Evolutionary conservation across 2,797 vertebrate species (phyloP).

Genomic region (Aulostomus chinensis): DNA sequence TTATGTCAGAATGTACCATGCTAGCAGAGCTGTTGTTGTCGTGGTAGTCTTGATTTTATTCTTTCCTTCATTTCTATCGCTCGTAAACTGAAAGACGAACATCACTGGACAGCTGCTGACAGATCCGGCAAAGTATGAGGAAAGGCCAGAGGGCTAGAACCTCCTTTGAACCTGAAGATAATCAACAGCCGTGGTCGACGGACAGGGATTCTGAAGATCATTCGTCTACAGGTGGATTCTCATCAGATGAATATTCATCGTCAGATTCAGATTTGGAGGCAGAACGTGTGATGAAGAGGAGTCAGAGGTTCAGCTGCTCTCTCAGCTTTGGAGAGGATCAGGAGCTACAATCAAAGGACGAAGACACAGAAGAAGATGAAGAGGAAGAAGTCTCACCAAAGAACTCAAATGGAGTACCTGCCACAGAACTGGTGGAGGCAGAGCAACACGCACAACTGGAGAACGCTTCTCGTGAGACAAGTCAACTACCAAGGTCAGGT

Average conservation of each 20-base stretch:
- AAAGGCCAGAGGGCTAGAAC: constrained; percentile 53
- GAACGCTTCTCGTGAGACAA: constrained; percentile 7
- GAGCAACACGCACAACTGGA: constrained; percentile 6
- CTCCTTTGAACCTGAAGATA: constrained; percentile 53
- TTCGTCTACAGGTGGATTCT: constrained; percentile 14
- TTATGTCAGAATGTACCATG: constrained; percentile 67
- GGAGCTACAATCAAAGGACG: constrained; percentile 7
- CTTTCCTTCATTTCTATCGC: constrained; percentile 1
- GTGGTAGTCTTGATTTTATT: constrained; percentile 15
- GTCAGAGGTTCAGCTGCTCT: constrained; percentile 61
- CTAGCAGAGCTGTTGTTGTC: constrained; percentile 45
- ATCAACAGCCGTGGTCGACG: constrained; percentile 15
- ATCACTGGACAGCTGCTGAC: constrained; percentile 9
- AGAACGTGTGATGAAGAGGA: constrained; percentile 65
- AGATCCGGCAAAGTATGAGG: constrained; percentile 36
- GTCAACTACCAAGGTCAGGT: constrained; percentile 20
- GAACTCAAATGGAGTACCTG: constrained; percentile 21
- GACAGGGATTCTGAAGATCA: constrained; percentile 20
- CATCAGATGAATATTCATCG: constrained; percentile 30
- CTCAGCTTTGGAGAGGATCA: constrained; percentile 60
- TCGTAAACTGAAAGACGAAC: constrained; percentile 11
- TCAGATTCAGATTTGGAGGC: constrained; percentile 26
- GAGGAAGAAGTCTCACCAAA: constrained; percentile 21
- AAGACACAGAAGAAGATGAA: constrained; percentile 18
- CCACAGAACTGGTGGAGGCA: constrained; percentile 25